Conservation (phyloP, 2,113 vertebrate genomes). For the Cygnus buccinator region DNA sequence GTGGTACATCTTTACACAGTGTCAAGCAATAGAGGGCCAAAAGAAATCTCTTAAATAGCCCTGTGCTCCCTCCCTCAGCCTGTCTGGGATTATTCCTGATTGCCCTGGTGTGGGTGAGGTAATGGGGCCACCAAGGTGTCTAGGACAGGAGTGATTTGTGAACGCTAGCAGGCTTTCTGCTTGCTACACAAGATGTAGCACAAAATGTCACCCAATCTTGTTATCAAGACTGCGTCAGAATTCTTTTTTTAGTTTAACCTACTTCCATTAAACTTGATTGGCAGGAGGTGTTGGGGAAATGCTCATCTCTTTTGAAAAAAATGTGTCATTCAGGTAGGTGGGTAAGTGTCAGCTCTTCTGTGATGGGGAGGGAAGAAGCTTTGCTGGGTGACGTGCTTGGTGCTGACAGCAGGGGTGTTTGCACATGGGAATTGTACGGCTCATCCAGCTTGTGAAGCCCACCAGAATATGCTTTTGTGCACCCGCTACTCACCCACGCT, state of each 20-base stretch:
- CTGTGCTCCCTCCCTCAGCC: neutral
- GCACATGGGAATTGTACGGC: neutral
- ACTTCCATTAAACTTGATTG: conserved; percentile 25
- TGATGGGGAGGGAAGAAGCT: neutral
- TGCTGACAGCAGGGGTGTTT: neutral
- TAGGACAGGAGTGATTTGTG: neutral
- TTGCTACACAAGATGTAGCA: neutral
- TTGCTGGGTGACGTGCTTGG: neutral
- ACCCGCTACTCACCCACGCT: neutral
- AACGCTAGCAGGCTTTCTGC: neutral
- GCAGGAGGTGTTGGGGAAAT: conserved; percentile 37
- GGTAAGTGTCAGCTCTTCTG: neutral
- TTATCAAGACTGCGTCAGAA: neutral
- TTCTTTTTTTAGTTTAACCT: conserved; percentile 41
- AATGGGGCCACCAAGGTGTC: neutral
- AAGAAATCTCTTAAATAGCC: neutral
- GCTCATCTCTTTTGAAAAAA: neutral
- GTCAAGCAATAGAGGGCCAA: neutral
- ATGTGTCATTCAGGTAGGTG: neutral
- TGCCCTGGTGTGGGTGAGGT: neutral
- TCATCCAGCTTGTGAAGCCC: neutral
- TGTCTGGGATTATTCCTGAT: neutral
- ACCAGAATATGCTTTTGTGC: neutral
- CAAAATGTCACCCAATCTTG: neutral
- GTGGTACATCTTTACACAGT: neutral